Evolutionary conservation across 2,113 vertebrate genomes (phyloP).

Genomic region (Heliornis fulica): DNA sequence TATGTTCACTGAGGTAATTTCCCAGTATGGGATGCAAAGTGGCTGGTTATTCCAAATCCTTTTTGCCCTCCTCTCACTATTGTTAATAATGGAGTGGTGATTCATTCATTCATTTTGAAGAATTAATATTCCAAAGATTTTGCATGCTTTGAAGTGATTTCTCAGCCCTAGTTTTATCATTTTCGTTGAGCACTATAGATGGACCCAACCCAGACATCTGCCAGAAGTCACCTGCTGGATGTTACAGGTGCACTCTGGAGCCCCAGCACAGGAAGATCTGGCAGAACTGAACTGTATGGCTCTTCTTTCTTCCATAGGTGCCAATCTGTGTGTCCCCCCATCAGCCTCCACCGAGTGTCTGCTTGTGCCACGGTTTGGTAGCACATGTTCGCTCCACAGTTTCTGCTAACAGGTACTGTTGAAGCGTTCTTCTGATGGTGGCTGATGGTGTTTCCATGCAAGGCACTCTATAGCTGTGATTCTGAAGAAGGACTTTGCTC

Average conservation of each 20-base stretch:
- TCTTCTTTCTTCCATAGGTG: neutral
- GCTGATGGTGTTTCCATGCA: neutral
- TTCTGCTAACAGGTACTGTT: neutral
- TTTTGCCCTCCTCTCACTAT: neutral
- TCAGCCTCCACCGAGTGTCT: neutral
- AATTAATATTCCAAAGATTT: neutral
- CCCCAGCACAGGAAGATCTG: neutral
- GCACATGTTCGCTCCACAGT: neutral
- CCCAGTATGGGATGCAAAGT: neutral
- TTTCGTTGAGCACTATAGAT: neutral
- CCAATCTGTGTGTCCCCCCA: accelerated
- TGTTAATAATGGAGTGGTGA: neutral
- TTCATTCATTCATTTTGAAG: neutral
- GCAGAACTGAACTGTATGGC: neutral
- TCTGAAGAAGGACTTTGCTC: neutral
- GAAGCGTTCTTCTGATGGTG: neutral
- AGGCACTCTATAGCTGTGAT: neutral
- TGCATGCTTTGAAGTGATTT: neutral
- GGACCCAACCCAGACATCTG: neutral
- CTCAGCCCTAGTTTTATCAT: neutral
- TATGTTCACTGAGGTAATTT: neutral
- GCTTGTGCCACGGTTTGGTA: neutral
- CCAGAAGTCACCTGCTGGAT: neutral
- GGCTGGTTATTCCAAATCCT: neutral
- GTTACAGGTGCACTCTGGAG: neutral